These are phyloP conservation scores for Bellardia bayeri DNA, from an alignment of 2,888 invertebrate genomes.

Conservation along the genomic window DNA sequence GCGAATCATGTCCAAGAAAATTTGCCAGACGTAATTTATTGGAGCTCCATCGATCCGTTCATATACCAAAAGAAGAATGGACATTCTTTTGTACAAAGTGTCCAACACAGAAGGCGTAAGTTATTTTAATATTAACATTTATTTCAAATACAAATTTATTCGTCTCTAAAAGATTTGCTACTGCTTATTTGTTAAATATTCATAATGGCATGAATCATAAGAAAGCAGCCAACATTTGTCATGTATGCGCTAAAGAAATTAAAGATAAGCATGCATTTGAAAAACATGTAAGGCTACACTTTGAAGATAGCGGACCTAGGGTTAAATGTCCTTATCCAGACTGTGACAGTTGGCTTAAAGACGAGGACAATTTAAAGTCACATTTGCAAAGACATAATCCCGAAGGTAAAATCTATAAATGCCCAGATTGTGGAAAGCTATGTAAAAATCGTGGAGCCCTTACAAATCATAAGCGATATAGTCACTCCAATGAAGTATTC, in stretches of 20 bases:
- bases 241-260: slow-evolving; percentile 83
- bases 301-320: slow-evolving; percentile 80
- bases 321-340: slow-evolving; percentile 82
- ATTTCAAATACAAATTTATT: not conserved
- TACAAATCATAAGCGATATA: slow-evolving; percentile 82
- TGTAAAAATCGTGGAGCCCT: slow-evolving; percentile 83
- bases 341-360: slow-evolving; percentile 83
- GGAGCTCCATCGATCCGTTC: slow-evolving; percentile 79
- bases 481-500: slow-evolving; percentile 80
- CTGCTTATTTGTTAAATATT: slow-evolving; percentile 78
- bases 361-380: slow-evolving; percentile 81
- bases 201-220: slow-evolving; percentile 78
- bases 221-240: slow-evolving; percentile 81
- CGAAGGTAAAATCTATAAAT: slow-evolving; percentile 78
- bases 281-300: slow-evolving; percentile 81
- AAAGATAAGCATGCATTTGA: slow-evolving; percentile 81
- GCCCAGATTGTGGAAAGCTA: slow-evolving; percentile 81
- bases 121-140: not conserved
- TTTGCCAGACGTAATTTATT: slow-evolving; percentile 81
- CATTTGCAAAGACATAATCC: slow-evolving; percentile 81
- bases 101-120: slow-evolving; percentile 77
- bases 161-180: slow-evolving; percentile 78
- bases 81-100: slow-evolving; percentile 80
- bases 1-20: slow-evolving; percentile 81
- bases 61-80: slow-evolving; percentile 79